Base-by-base conservation (phyloP, 2,888 invertebrate species). In the Aethes cnicana region DNA sequence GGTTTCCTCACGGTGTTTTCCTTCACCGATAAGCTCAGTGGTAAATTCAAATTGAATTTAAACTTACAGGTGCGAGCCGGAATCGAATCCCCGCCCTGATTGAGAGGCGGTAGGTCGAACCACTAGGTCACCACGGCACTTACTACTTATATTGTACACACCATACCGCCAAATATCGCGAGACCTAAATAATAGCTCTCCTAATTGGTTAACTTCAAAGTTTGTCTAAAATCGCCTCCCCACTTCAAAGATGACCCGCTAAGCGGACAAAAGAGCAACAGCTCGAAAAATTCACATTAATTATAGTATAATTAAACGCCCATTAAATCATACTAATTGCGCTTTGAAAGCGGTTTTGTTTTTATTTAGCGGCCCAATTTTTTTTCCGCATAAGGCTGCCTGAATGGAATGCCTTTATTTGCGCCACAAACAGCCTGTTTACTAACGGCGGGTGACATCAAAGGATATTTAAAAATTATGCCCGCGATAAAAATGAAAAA, bases 291-390 rank as follows among this genome's bases (percentile, higher is more conserved):
- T 77, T 77, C 73, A 72, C 77, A 83, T 85, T 82, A 81, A 84
- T 88, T 85, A 84, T 75, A 69, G 73, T 77, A 74, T 82, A 79
- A 87, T 87, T 84, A 87, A 87, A 87, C 71, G 79, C 72, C 78
- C 83, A 77, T 88, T 88, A 88, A 88, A 89, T 89, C 87, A 85
- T 79, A 80, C 81, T 84, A 88, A 88, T 86, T 86, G 87, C 83
- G 67, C 68, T 64, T 69, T 66, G 70, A 64, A 66, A 66, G 64
- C 65, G 79, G 76, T 77, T 77, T 81, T 81, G 84, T 85, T 87
- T 84, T 85, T 86, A 85, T 88, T 81, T 85, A 76, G 72, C 70
- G 72, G 72, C 61, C 68, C 63, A 70, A 69, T 81, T 85, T 77
- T 81, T 74, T 81, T 68, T 62, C 62, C 43, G 66, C 62, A 71